Conservation (phyloP, 1,140 invertebrate genomes). For the Agraylea sexmaculata region DNA sequence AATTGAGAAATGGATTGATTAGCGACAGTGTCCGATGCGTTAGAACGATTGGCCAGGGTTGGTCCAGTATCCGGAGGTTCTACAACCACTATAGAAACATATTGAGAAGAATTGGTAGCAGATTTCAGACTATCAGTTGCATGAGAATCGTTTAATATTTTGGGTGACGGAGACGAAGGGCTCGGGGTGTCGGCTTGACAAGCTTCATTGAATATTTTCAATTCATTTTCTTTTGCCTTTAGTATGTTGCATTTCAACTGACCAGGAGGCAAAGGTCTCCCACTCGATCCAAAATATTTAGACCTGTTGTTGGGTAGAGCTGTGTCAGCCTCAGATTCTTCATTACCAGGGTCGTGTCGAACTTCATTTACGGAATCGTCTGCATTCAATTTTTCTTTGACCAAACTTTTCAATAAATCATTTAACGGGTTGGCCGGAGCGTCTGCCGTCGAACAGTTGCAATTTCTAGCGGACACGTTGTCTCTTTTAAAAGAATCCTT, state of each 20-base stretch:
- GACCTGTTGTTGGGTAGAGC: constrained; percentile 52
- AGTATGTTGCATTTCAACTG: constrained; percentile 91
- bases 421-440: constrained; percentile 37
- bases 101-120: constrained; percentile 39
- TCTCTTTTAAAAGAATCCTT: constrained; percentile 29
- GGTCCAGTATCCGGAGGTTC: constrained; percentile 35
- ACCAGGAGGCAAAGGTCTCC: constrained; percentile 66
- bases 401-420: constrained; percentile 36
- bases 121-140: constrained; percentile 23
- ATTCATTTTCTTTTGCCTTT: constrained; percentile 56
- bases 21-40: constrained; percentile 26
- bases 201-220: constrained; percentile 36
- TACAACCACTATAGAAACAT: constrained; percentile 44
- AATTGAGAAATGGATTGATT: constrained; percentile 39
- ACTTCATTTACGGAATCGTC: constrained; percentile 46
- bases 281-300: constrained; percentile 43
- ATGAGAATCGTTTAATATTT: constrained; percentile 31
- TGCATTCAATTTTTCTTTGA: constrained; percentile 44
- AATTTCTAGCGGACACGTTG: constrained; percentile 27
- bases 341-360: too few species aligned
- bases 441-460: constrained; percentile 36
- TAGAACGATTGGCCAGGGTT: constrained; percentile 17
- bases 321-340: constrained; percentile 43
- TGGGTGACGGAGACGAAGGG: constrained; percentile 33
- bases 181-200: constrained; percentile 31